These are phyloP conservation scores for Varecia variegata DNA, from an alignment of 2,797 vertebrate genomes.

Conservation along the genomic window DNA sequence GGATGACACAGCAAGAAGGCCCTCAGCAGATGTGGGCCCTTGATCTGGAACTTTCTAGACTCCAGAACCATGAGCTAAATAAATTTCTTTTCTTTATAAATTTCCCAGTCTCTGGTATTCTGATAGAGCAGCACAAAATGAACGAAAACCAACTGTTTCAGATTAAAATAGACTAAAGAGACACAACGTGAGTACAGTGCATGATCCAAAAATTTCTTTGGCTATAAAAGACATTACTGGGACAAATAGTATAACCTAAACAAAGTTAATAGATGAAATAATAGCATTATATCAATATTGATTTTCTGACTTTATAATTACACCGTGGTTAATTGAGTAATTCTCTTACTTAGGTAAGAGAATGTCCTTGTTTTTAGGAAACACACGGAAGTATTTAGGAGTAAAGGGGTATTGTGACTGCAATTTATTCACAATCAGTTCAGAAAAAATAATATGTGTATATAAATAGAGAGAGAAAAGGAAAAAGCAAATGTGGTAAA, in stretches of 20 bases:
- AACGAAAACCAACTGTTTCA: not conserved
- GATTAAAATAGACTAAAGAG: not conserved
- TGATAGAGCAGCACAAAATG: not conserved
- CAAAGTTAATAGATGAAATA: not conserved
- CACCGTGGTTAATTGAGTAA: not conserved
- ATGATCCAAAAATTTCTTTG: not conserved
- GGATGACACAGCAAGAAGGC: not conserved
- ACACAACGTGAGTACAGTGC: not conserved
- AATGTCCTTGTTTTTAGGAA: not conserved
- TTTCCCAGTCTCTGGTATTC: not conserved
- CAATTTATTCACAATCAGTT: not conserved
- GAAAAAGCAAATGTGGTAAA: not conserved
- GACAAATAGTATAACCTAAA: not conserved
- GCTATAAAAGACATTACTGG: not conserved
- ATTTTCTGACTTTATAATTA: not conserved
- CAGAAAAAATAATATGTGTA: not conserved
- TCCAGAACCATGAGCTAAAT: not conserved
- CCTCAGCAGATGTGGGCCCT: not conserved
- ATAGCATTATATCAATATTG: not conserved
- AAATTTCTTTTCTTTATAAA: not conserved
- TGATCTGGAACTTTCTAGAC: not conserved
- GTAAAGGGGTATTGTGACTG: not conserved
- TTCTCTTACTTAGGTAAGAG: not conserved
- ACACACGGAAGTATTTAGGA: not conserved
- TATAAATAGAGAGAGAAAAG: not conserved